Evolutionary conservation across 2,797 vertebrate species (phyloP), one percentile per base, ranked within the genome.

Genomic region (Octomys mimax): DNA sequence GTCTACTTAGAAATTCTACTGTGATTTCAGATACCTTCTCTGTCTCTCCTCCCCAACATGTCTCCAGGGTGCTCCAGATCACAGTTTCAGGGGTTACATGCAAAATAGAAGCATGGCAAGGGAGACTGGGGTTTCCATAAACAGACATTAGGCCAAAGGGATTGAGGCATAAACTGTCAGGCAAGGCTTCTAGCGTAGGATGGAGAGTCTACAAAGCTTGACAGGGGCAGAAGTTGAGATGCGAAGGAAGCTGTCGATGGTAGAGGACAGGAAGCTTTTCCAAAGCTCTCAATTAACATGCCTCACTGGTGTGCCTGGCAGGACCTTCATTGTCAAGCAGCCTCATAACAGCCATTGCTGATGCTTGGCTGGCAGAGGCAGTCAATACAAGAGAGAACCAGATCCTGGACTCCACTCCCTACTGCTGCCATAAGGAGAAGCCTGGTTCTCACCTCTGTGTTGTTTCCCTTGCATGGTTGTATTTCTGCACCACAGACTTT

Each of bases 1-100:
- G 39, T 75, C 36, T 66, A 78, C 49, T 70, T 75, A 84, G 94
- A 54, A 83, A 90, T 93, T 88, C 85, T 87, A 24, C 31, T 89
- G 4, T 89, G 64, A 81, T 4, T 91, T 95, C 36, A 52, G n/a
- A 62, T 49, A 46, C 4, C 28, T 94, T 80, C 59, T 46, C 52
- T 59, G 39, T n/a, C 14, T 4, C 14, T 7, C 80, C 2, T 68
- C 22, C 11, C 39, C 71, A 71, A 14, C 2, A 18, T 81, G n/a
- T 12, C 19, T 19, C n/a, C 59, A 16, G 33, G 39, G 16, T 57
- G 14, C 36, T 24, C 36, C 66, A 66, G 70, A 31, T 93, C 52
- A 86, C 1, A 86, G 73, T 46, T 49, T 8, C 10, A 89, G 83
- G 36, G 8, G 2, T 75, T 75, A 90, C 89, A 82, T 46, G 82